These are phyloP conservation scores for Drosophila dives DNA, from an alignment of 2,888 invertebrate species.

Conservation along the genomic window DNA sequence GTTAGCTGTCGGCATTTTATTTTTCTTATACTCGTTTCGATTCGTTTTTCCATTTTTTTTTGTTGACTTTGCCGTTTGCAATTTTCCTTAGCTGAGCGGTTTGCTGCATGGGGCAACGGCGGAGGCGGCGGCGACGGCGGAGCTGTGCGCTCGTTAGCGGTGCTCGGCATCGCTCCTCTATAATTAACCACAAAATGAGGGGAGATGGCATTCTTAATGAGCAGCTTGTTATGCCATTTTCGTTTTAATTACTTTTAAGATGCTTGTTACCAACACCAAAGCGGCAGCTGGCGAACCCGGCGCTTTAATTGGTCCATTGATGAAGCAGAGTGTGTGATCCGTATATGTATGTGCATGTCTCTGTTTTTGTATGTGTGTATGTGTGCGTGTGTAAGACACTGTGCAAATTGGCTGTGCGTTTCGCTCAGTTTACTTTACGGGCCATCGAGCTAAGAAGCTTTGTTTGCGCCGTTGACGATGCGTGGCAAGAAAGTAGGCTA, in stretches of 20 bases:
- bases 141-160: conserved; percentile 60
- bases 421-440: conserved; percentile 38
- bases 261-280: conserved; percentile 71
- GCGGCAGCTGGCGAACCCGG: conserved; percentile 52
- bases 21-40: conserved; percentile 29
- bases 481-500: conserved; percentile 41
- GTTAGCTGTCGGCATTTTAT: conserved; percentile 39
- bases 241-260: conserved; percentile 82
- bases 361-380: conserved; percentile 3
- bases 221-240: conserved; percentile 81
- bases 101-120: conserved; percentile 12
- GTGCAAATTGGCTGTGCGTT: conserved; percentile 44
- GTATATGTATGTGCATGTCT: conserved; percentile 1
- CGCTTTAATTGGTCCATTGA: conserved; percentile 83
- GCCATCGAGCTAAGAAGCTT: conserved; percentile 41
- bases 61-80: conserved; percentile 33
- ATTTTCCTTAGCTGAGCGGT: conserved; percentile 1
- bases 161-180: conserved; percentile 68
- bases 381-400: conserved; percentile 26
- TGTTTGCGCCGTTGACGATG: conserved; percentile 19
- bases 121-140: conserved; percentile 13
- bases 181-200: conserved; percentile 83
- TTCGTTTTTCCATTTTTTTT: conserved; percentile 8
- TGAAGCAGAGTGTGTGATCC: conserved; percentile 51
- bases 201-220: conserved; percentile 70